phyloP scores from a whole-genome alignment of 2,888 invertebrate species.

The Coremacera marginata region DNA sequence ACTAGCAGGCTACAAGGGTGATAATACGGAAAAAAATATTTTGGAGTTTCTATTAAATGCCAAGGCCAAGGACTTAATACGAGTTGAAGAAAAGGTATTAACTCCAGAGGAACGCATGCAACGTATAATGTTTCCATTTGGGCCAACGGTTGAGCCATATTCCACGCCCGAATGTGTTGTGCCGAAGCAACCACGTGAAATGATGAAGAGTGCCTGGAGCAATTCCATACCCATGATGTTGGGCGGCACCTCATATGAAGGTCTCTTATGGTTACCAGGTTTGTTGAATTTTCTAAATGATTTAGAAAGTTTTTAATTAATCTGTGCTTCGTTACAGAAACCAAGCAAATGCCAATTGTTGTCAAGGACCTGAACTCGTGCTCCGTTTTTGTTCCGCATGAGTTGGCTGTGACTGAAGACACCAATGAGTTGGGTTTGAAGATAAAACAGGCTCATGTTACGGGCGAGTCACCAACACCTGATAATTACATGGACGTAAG shows the following conservation, averaged over 20 bases:
- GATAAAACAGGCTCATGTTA: slow-evolving; percentile 60
- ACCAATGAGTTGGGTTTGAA: slow-evolving; percentile 53
- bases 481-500: slow-evolving; percentile 63
- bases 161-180: slow-evolving; percentile 62
- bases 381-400: slow-evolving; percentile 56
- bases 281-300: slow-evolving; percentile 13
- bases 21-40: slow-evolving; percentile 64
- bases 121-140: slow-evolving; percentile 60
- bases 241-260: slow-evolving; percentile 66
- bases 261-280: slow-evolving; percentile 61
- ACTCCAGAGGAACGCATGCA: slow-evolving; percentile 57
- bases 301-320: too few relatives aligned
- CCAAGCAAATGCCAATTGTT: slow-evolving; percentile 49
- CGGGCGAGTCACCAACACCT: slow-evolving; percentile 55
- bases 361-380: slow-evolving; percentile 56
- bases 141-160: slow-evolving; percentile 65
- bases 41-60: slow-evolving; percentile 63
- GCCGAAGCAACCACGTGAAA: slow-evolving; percentile 61
- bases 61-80: slow-evolving; percentile 59
- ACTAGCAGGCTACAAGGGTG: slow-evolving; percentile 61
- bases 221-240: slow-evolving; percentile 66
- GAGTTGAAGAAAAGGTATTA: slow-evolving; percentile 58
- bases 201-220: slow-evolving; percentile 66
- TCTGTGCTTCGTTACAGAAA: slow-evolving; percentile 45
- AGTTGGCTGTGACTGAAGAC: slow-evolving; percentile 54